Conservation (phyloP, 2,113 vertebrate species). For the Promerops cafer region DNA sequence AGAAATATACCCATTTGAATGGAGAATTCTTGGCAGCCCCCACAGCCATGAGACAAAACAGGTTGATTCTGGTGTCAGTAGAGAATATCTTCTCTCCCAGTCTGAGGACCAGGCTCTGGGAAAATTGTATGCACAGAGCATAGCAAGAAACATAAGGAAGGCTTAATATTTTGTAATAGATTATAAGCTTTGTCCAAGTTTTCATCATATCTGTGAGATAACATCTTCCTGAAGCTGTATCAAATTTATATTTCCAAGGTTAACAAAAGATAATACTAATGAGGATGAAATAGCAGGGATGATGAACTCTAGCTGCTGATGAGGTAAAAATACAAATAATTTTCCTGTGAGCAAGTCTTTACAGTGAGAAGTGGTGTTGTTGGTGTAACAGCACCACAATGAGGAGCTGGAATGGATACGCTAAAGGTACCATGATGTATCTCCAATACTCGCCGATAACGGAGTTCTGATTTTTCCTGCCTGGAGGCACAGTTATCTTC, state of each 20-base stretch:
- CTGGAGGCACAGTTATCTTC: not conserved
- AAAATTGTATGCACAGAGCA: not conserved
- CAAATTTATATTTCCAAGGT: slow-evolving; percentile 8
- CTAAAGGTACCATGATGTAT: not conserved
- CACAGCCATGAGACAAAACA: not conserved
- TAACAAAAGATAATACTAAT: not conserved
- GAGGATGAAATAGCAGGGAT: not conserved
- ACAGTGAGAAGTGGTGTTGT: not conserved
- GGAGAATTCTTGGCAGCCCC: not conserved
- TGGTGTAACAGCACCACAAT: not conserved
- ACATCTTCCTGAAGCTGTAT: not conserved
- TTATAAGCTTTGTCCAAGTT: not conserved
- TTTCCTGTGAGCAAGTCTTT: not conserved
- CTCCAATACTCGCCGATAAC: not conserved
- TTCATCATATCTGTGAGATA: not conserved
- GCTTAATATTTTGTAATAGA: not conserved
- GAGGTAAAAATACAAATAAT: not conserved
- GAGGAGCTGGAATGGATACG: not conserved
- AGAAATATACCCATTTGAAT: not conserved
- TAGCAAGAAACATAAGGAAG: not conserved
- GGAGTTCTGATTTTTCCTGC: not conserved
- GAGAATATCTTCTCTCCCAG: not conserved
- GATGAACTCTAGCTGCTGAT: not conserved
- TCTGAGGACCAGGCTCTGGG: not conserved
- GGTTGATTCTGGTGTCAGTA: not conserved